Conservation (phyloP, 2,797 vertebrate genomes). For the Phrynocephalus guinanensis region DNA sequence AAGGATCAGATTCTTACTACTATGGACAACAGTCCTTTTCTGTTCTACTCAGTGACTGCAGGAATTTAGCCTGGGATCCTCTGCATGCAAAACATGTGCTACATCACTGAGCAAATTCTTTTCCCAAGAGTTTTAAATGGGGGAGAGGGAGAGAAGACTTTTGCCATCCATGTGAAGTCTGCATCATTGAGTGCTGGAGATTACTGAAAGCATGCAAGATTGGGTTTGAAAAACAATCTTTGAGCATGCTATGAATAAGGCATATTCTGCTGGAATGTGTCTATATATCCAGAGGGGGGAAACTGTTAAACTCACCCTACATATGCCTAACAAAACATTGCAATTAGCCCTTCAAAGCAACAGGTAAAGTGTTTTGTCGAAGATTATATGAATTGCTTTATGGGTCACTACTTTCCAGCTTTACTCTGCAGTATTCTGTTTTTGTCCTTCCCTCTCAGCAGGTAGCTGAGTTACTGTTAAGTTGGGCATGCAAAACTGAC, state of each 20-base stretch:
- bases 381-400: background rate
- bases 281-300: background rate
- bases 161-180: background rate
- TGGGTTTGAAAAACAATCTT: background rate
- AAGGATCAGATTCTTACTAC: background rate
- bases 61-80: background rate
- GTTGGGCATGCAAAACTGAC: background rate
- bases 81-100: background rate
- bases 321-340: background rate
- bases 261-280: background rate
- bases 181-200: background rate
- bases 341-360: constrained; percentile 24
- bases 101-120: background rate
- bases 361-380: background rate
- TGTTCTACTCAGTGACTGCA: too few relatives aligned
- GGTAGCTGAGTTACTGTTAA: constrained; percentile 21
- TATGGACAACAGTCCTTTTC: background rate
- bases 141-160: too few relatives aligned
- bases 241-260: background rate
- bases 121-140: background rate
- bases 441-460: background rate
- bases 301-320: background rate
- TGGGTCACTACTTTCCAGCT: constrained; percentile 31
- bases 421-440: background rate
- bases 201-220: background rate